These are phyloP conservation scores for Anisognathus igniventris DNA, from an alignment of 2,797 vertebrate genomes.

Conservation along the genomic window DNA sequence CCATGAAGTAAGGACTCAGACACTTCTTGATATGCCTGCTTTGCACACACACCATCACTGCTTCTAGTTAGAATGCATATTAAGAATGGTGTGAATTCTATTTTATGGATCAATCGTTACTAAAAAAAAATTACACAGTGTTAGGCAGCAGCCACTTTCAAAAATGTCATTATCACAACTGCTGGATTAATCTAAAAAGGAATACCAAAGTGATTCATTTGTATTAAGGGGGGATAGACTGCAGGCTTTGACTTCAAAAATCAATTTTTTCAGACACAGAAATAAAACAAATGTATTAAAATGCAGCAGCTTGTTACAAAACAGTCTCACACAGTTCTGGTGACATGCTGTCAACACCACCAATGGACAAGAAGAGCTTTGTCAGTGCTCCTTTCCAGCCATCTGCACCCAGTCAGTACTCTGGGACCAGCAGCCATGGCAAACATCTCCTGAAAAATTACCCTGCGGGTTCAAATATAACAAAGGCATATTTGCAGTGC, in stretches of 20 bases:
- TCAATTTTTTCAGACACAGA: background rate
- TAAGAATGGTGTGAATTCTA: constrained; percentile 28
- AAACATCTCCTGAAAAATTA: background rate
- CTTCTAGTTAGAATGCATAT: constrained; percentile 21
- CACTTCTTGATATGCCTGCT: constrained; percentile 28
- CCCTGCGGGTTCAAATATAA: background rate
- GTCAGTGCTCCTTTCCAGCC: background rate
- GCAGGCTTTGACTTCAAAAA: constrained; percentile 23
- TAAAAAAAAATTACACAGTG: constrained; percentile 69
- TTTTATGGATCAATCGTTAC: constrained; percentile 39
- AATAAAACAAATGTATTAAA: constrained; percentile 28
- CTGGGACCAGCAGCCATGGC: background rate
- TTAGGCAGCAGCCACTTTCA: constrained; percentile 51
- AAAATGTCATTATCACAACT: constrained; percentile 59
- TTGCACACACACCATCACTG: background rate
- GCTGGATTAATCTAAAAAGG: constrained; percentile 55
- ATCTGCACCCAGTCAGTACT: background rate
- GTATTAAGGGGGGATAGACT: background rate
- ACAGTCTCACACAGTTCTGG: background rate
- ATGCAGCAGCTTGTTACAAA: background rate
- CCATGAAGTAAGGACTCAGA: background rate
- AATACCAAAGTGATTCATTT: constrained; percentile 19
- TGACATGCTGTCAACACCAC: background rate
- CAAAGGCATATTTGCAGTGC: background rate
- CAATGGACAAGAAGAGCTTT: background rate